These are phyloP conservation scores for Sinocyclocheilus anshuiensis DNA, from an alignment of 2,113 vertebrate genomes.

Conservation along the genomic window DNA sequence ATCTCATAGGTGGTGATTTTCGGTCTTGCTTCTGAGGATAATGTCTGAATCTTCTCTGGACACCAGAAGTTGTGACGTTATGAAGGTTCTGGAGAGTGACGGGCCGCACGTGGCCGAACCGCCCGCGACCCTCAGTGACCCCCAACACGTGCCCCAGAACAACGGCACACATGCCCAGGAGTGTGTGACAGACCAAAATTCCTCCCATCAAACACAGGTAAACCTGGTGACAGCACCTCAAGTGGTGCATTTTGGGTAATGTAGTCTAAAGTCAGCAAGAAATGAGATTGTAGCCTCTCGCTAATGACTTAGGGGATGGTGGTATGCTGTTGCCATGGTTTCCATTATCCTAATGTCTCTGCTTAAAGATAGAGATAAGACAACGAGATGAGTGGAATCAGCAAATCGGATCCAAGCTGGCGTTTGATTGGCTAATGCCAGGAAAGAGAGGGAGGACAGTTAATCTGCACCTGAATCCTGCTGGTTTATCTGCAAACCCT, in stretches of 20 bases:
- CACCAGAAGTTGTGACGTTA: constrained; percentile 86
- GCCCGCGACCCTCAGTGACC: constrained; percentile 34
- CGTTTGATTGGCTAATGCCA: constrained; percentile 22
- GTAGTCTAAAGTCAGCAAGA: neutral
- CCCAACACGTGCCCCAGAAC: constrained; percentile 30
- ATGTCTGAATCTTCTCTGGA: constrained; percentile 92
- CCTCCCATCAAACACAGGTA: constrained; percentile 86
- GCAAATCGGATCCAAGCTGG: constrained; percentile 29
- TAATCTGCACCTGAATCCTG: constrained; percentile 74
- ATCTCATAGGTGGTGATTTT: constrained; percentile 39
- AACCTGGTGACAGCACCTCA: constrained; percentile 54
- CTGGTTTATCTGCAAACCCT: constrained; percentile 75
- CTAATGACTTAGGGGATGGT: neutral
- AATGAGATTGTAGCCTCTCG: neutral
- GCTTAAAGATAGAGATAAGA: constrained; percentile 37
- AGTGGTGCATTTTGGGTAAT: constrained; percentile 25
- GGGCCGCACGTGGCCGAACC: constrained; percentile 19
- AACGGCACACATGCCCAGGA: constrained; percentile 39
- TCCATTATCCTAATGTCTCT: neutral
- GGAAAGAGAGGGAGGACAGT: constrained; percentile 65
- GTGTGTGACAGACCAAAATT: constrained; percentile 77
- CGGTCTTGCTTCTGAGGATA: constrained; percentile 85
- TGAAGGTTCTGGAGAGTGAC: constrained; percentile 80
- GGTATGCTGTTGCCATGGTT: neutral
- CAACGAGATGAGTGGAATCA: constrained; percentile 55